Base-by-base conservation (phyloP, 2,888 invertebrate genomes). In the Argynnis bischoffii region DNA sequence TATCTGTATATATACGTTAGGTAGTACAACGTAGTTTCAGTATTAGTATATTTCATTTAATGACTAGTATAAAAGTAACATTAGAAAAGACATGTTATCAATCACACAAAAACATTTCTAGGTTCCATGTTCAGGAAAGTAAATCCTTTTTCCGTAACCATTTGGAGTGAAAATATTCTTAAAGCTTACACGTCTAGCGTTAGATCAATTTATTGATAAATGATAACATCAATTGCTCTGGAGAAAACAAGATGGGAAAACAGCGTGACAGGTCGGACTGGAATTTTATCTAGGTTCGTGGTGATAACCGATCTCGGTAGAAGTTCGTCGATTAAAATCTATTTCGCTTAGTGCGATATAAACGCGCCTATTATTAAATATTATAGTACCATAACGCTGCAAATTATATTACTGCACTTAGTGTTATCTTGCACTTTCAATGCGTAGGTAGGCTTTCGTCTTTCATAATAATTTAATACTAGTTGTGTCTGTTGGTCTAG, bases 211-310 rank as follows among this genome's bases (percentile, higher is more conserved):
- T 71, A 67, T 56, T 67, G 70, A 72, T 72, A 72, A 67, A 54
- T 64, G 71, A 71, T 69, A 71, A 71, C 35, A 66, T 71, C 66
- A 55, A 68, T 64, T 55, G 64, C 56, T 59, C 47, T 16, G 64
- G 71, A 69, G 72, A 72, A 72, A 72, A 72, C 66, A 50, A 69
- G 69, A 69, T 71, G 70, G 65, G 71, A 71, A 72, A 71, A 72
- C 69, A 69, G 65, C 64, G 57, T 71, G 72, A 69, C 72, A 64
- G 71, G 71, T 71, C 69, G 61, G 66, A 72, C 72, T 66, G 71
- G 72, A 72, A 71, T 67, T 69, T 72, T 72, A 72, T 72, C 72
- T 72, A 71, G 72, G 72, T 66, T 71, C 67, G 65, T 67, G 53
- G 64, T 50, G 71, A 72, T 71, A 72, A 66, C 54, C 59, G 60